Percentiles rank a stretch among this genome's conserved stretches.
Evolutionary conservation across 2,113 vertebrate species (phyloP).

Genomic region (Colossoma macropomum): DNA sequence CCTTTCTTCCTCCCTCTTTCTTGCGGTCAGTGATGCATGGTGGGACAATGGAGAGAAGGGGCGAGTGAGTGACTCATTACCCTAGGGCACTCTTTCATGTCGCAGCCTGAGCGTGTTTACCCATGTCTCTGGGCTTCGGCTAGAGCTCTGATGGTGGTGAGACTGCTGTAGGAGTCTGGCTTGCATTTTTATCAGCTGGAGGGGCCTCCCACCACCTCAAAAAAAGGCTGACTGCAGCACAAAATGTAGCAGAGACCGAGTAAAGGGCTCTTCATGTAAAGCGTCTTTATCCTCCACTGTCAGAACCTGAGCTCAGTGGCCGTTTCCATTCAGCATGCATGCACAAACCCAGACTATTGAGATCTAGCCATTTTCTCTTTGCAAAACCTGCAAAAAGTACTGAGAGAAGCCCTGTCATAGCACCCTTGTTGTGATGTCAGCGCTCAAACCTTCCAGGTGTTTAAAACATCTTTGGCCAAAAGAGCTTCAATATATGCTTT

Average conservation of each 20-base stretch:
- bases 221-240: conserved; percentile 47
- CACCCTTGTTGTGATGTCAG: too few relatives aligned
- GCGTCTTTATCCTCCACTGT: conserved; percentile 10
- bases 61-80: conserved; percentile 55
- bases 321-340: not conserved
- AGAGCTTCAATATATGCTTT: too few relatives aligned
- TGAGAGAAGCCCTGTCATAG: too few relatives aligned
- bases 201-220: not conserved
- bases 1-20: conserved; percentile 40
- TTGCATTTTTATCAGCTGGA: conserved; percentile 57
- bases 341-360: not conserved
- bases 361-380: too few relatives aligned
- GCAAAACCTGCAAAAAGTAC: too few relatives aligned
- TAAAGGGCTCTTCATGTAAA: not conserved
- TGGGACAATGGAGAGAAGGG: conserved; percentile 7
- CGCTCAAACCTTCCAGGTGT: too few relatives aligned
- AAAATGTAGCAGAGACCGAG: conserved; percentile 10
- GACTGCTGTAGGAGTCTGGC: conserved; percentile 52
- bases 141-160: conserved; percentile 29
- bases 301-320: not conserved
- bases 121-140: conserved; percentile 44
- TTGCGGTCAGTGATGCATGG: conserved; percentile 59
- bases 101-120: conserved; percentile 50
- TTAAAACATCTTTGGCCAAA: not conserved
- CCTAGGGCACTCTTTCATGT: conserved; percentile 58